phyloP scores from a whole-genome alignment of 1,140 invertebrate species.

The Drosophila ambigua region DNA sequence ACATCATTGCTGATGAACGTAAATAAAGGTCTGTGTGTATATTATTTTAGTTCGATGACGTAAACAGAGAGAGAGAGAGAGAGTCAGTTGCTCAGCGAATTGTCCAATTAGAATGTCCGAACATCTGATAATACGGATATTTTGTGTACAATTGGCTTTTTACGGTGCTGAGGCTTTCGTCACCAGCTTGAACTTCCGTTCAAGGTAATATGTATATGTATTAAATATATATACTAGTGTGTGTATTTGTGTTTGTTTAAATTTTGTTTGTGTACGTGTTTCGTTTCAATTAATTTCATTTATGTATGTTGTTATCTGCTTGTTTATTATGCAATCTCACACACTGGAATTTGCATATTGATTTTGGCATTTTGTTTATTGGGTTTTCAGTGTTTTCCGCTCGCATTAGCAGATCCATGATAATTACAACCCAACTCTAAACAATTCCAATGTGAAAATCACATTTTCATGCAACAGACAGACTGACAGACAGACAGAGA shows the following conservation, averaged over 20 bases:
- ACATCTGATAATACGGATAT: slow-evolving; percentile 29
- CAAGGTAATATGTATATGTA: not conserved
- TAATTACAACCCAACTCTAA: slow-evolving; percentile 51
- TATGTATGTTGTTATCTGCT: slow-evolving; percentile 35
- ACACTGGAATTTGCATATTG: slow-evolving; percentile 66
- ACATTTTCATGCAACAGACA: slow-evolving; percentile 54
- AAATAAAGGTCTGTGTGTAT: slow-evolving; percentile 23
- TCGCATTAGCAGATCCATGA: slow-evolving; percentile 43
- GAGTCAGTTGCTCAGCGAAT: slow-evolving; percentile 11
- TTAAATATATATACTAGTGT: not conserved
- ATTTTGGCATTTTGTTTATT: slow-evolving; percentile 76
- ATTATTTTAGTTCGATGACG: slow-evolving; percentile 39
- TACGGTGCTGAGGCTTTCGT: slow-evolving; percentile 31
- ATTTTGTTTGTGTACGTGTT: slow-evolving; percentile 46
- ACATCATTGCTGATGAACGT: slow-evolving; percentile 1
- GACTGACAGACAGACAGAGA: not conserved
- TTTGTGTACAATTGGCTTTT: not conserved
- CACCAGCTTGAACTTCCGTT: slow-evolving; percentile 42
- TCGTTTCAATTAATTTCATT: slow-evolving; percentile 69
- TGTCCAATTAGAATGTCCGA: slow-evolving; percentile 30
- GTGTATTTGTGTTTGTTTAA: slow-evolving; percentile 47
- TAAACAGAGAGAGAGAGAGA: slow-evolving; percentile 4
- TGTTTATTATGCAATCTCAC: slow-evolving; percentile 76
- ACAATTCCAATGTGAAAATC: slow-evolving; percentile 43
- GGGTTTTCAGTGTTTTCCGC: slow-evolving; percentile 42